Percentiles rank a stretch among this genome's conserved stretches.
Conservation (phyloP, 2,888 invertebrate species). For the Caradrina kadenii region DNA sequence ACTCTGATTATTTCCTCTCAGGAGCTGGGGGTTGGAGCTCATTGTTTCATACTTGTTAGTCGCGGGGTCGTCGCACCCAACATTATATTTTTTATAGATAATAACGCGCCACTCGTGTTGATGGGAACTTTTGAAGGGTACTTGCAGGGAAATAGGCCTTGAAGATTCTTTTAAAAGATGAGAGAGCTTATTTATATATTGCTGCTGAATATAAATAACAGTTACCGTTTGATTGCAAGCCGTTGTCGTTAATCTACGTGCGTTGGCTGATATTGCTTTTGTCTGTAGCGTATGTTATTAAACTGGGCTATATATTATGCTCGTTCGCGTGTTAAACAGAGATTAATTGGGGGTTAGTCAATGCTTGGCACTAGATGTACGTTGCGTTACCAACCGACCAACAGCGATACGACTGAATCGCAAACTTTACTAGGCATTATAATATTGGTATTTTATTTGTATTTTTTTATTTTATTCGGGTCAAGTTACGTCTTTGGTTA, state of each 20-base stretch:
- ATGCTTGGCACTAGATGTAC: conserved; percentile 42
- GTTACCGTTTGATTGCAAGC: conserved; percentile 26
- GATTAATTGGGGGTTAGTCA: conserved; percentile 44
- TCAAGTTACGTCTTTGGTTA: no score
- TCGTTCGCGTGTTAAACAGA: conserved; percentile 43
- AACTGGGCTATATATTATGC: conserved; percentile 32
- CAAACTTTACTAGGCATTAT: not conserved
- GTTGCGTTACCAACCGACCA: conserved; percentile 10
- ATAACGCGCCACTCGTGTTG: conserved; percentile 45
- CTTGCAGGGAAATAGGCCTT: conserved; percentile 46
- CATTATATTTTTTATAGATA: conserved; percentile 55
- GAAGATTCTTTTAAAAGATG: conserved; percentile 28
- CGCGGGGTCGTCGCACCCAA: conserved; percentile 73
- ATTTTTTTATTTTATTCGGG: not conserved
- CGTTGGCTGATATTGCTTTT: conserved; percentile 39
- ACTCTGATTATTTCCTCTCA: conserved; percentile 81
- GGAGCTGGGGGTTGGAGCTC: conserved; percentile 72
- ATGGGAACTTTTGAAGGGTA: conserved; percentile 56
- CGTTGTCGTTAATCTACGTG: conserved; percentile 13
- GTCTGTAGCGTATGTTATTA: conserved; percentile 35
- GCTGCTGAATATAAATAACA: conserved; percentile 18
- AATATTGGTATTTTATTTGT: not conserved
- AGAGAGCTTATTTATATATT: conserved; percentile 23
- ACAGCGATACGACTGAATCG: conserved; percentile 9
- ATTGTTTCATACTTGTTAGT: conserved; percentile 77